phyloP scores from a whole-genome alignment of 2,888 invertebrate species.

The Dryocosmus kuriphilus region DNA sequence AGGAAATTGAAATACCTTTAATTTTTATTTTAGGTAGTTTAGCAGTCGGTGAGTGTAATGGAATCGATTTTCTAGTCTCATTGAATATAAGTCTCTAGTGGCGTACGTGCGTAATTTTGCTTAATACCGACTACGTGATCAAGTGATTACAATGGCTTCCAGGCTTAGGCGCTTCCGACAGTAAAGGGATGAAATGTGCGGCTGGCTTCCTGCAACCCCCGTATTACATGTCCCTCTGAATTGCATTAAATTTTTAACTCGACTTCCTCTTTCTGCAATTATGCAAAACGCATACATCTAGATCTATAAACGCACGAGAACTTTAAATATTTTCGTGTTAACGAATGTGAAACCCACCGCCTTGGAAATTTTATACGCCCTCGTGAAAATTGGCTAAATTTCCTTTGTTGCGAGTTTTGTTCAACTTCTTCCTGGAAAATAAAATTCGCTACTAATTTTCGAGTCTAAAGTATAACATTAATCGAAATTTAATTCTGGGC shows the following conservation, averaged over 20 bases:
- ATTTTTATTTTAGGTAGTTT: not conserved
- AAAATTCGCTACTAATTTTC: too few species aligned
- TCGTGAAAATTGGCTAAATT: not conserved
- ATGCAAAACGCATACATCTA: not conserved
- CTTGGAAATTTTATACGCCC: not conserved
- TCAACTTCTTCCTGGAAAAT: not conserved
- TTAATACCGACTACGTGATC: conserved; percentile 57
- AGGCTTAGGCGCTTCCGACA: conserved; percentile 46
- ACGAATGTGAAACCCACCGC: not conserved
- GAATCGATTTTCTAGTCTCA: conserved; percentile 36
- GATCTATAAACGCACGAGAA: not conserved
- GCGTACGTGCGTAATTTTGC: conserved; percentile 53
- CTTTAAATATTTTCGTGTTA: not conserved
- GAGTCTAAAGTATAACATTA: not conserved
- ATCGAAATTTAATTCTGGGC: not conserved
- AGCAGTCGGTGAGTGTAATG: not conserved
- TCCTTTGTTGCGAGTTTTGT: not conserved
- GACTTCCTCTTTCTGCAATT: conserved; percentile 3
- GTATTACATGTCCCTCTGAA: conserved; percentile 23
- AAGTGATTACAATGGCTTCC: conserved; percentile 58
- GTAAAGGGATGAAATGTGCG: conserved; percentile 34
- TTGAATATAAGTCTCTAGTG: conserved; percentile 48
- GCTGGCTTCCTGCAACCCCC: conserved; percentile 20
- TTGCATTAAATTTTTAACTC: conserved; percentile 16
- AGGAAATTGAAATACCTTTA: too few species aligned